Evolutionary conservation across 2,113 vertebrate genomes (phyloP).

Genomic region (Psephotus haematonotus): DNA sequence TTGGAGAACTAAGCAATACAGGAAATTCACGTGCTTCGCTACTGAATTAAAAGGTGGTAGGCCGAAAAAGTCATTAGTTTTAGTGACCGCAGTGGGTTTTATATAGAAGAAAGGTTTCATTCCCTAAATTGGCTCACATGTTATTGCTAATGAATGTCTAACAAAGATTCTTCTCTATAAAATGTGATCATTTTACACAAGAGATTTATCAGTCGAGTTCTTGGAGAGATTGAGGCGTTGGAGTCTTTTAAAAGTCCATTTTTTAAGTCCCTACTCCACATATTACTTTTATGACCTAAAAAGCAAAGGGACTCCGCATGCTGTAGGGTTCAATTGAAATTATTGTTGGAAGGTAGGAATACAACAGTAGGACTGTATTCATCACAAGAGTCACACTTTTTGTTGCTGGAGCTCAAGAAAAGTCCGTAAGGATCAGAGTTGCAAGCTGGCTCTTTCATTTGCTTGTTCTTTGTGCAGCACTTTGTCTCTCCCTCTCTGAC

Average conservation of each 20-base stretch:
- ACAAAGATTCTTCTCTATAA: constrained; percentile 73
- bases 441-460: constrained; percentile 65
- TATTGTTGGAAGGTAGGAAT: constrained; percentile 73
- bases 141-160: constrained; percentile 70
- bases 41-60: constrained; percentile 57
- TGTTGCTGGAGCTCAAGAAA: constrained; percentile 68
- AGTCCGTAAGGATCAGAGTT: constrained; percentile 68
- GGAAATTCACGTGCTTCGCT: constrained; percentile 38
- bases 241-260: constrained; percentile 74
- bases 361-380: constrained; percentile 71
- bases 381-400: constrained; percentile 71
- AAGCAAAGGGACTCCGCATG: constrained; percentile 73
- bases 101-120: constrained; percentile 67
- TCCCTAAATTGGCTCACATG: constrained; percentile 66
- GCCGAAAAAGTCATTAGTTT: constrained; percentile 66
- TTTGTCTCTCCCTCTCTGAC: constrained; percentile 60
- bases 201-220: constrained; percentile 70
- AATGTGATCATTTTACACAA: constrained; percentile 72
- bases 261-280: constrained; percentile 68
- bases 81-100: constrained; percentile 65
- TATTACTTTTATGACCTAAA: constrained; percentile 73
- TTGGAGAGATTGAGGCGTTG: constrained; percentile 67
- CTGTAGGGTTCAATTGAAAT: constrained; percentile 72
- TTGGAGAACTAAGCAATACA: constrained; percentile 49
- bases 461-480: constrained; percentile 51